Conservation (phyloP, 1,140 invertebrate genomes). For the Bombus haemorrhoidalis region DNA sequence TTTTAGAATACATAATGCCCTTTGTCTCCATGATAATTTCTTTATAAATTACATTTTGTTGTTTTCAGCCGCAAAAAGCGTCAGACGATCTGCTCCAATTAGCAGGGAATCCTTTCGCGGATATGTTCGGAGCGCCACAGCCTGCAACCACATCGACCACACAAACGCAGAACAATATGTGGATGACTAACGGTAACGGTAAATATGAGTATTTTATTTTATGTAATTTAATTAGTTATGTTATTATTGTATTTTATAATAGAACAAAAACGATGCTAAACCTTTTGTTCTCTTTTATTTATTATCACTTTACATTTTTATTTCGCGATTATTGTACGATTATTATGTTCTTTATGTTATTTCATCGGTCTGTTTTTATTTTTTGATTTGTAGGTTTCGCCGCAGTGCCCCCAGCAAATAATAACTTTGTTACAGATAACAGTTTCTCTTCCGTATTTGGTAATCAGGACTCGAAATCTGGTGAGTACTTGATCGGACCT, state of each 20-base stretch:
- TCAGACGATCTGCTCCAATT: slow-evolving; percentile 95
- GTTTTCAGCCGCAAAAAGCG: slow-evolving; percentile 84
- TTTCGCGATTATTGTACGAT: slow-evolving; percentile 54
- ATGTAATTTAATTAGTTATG: slow-evolving; percentile 1
- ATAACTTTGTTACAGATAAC: slow-evolving; percentile 92
- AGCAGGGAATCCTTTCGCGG: slow-evolving; percentile 93
- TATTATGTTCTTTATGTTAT: slow-evolving; percentile 35
- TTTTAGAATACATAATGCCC: no score
- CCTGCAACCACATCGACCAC: slow-evolving; percentile 76
- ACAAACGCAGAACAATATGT: slow-evolving; percentile 84
- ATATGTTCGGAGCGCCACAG: slow-evolving; percentile 88
- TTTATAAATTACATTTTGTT: background rate
- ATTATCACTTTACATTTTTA: slow-evolving; percentile 56
- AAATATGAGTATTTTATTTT: slow-evolving; percentile 67
- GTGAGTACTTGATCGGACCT: slow-evolving; percentile 82
- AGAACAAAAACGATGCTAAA: background rate
- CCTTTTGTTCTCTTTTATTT: slow-evolving; percentile 62
- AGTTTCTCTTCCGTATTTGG: slow-evolving; percentile 93
- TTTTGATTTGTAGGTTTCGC: slow-evolving; percentile 84
- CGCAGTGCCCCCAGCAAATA: slow-evolving; percentile 84
- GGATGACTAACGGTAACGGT: slow-evolving; percentile 88
- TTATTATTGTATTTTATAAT: no score
- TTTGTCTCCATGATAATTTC: background rate
- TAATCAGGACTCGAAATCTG: slow-evolving; percentile 86
- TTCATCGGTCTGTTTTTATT: slow-evolving; percentile 63